Base-by-base conservation (phyloP, 2,888 invertebrate genomes). In the Mythimna impura region DNA sequence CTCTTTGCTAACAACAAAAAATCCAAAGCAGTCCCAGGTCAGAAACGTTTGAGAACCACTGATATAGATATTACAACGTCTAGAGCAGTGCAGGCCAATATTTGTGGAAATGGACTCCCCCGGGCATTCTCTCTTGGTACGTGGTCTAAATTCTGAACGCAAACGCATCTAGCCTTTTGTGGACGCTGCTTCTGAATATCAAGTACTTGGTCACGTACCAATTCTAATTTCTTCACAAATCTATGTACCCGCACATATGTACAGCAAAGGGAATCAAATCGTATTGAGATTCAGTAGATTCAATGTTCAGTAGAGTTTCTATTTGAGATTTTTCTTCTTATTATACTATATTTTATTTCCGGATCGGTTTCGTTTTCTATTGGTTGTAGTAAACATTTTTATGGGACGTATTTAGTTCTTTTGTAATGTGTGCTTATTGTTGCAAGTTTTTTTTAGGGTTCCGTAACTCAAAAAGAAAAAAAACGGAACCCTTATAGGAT, bases 21-120 rank as follows among this genome's bases (percentile, higher is more conserved):
- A 17, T 47, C 2, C 0, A 47, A 47, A 17, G 7, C 5, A 7
- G 47, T 6, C 17, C 17, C 17, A 47, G 47, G 47, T 20, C 47
- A 20, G 20, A 47, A 47, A 47, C 6, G 47, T 20, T 47, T 47
- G 47, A 6, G 47, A 47, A 17, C 17, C 47, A 17, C 17, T 47
- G 47, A 20, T 20, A 47, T 47, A 47, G 86, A 89, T 89, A 91
- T 89, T 86, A 86, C 80, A 89, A 88, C 86, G 88, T 87, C 88
- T 86, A 89, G 90, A 92, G 90, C 89, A 88, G 90, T 90, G 90
- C 90, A 89, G 89, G 91, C 88, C 92, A 93, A 93, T 93, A 93
- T 93, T 93, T 91, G 91, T 91, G 90, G 89, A 90, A 92, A 93
- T 92, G 88, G 90, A 92, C 92, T 93, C 89, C 86, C 88, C 69